Percentiles rank a stretch among this genome's conserved stretches.
Evolutionary conservation across 1,140 invertebrate genomes (phyloP).

Genomic region (Eriocheir sinensis): DNA sequence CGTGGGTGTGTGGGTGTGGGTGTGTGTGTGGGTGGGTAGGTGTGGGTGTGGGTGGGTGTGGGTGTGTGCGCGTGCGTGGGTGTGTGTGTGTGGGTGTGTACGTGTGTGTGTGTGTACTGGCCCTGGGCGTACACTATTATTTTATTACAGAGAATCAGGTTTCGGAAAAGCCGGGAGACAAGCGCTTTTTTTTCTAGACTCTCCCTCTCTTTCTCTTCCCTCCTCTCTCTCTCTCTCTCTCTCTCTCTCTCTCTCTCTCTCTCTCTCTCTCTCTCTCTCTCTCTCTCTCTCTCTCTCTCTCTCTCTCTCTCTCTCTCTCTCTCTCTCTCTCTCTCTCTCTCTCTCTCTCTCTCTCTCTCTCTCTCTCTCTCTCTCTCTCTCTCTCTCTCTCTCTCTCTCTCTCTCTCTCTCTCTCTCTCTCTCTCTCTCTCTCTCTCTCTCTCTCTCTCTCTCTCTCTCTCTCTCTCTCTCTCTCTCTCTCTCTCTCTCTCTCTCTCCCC

Average conservation of each 20-base stretch:
- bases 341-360: background rate
- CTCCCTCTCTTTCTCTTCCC: background rate
- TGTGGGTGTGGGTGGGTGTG: no score
- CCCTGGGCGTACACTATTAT: no score
- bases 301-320: conserved; percentile 1
- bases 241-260: conserved; percentile 4
- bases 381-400: conserved; percentile 1
- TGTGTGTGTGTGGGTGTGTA: no score
- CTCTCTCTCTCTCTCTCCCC: no score
- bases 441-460: conserved; percentile 14
- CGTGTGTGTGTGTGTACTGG: no score
- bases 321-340: background rate
- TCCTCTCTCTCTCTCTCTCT: conserved; percentile 17
- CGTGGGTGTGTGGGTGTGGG: no score
- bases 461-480: background rate
- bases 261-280: conserved; percentile 22
- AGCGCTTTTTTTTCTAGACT: no score
- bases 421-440: background rate
- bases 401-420: background rate
- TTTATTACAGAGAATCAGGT: no score
- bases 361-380: background rate
- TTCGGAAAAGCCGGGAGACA: no score
- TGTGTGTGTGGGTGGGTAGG: no score
- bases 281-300: conserved; percentile 13
- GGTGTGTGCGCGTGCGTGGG: no score